A percentile compares a stretch with the other conserved stretches of the same genome.
Conservation (phyloP, 2,113 vertebrate genomes). For the Limanda limanda region DNA sequence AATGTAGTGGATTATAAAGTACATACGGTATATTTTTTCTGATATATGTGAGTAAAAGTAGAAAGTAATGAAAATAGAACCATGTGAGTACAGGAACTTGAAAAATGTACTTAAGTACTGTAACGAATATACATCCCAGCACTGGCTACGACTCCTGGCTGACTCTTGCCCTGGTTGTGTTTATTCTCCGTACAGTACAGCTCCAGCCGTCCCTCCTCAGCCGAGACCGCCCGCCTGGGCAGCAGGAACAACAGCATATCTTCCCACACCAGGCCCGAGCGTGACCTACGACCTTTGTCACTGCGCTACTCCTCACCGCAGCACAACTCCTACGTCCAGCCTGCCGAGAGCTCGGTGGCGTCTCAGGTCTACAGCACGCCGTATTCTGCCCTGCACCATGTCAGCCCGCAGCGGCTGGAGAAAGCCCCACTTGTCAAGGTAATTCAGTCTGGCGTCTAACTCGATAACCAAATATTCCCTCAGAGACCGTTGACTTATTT, state of each 20-base stretch:
- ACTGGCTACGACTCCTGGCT: conserved; percentile 1
- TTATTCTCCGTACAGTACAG: conserved; percentile 77
- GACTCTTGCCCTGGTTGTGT: conserved; percentile 26
- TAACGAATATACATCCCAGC: too few species aligned
- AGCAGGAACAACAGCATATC: conserved; percentile 82
- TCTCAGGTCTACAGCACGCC: conserved; percentile 86
- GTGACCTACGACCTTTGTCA: conserved; percentile 67
- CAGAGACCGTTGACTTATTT: conserved; percentile 48
- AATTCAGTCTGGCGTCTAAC: conserved; percentile 52
- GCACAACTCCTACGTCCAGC: conserved; percentile 68
- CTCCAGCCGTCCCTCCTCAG: conserved; percentile 80
- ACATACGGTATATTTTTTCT: too few species aligned
- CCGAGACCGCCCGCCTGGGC: conserved; percentile 73
- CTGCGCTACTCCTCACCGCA: conserved; percentile 78
- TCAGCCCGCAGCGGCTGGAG: conserved; percentile 58
- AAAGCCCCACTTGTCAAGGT: conserved; percentile 82
- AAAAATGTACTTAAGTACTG: too few species aligned
- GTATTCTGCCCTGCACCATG: conserved; percentile 60
- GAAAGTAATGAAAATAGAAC: too few species aligned
- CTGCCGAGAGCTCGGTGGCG: conserved; percentile 36
- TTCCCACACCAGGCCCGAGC: conserved; percentile 75
- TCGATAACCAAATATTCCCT: conserved; percentile 59
- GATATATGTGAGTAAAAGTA: too few species aligned
- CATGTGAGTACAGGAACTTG: too few species aligned
- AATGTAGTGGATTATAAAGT: too few species aligned